Percentiles rank a stretch among this genome's conserved stretches.
phyloP scores from a whole-genome alignment of 2,888 invertebrate genomes.

The Thysanoteuthis rhombus region DNA sequence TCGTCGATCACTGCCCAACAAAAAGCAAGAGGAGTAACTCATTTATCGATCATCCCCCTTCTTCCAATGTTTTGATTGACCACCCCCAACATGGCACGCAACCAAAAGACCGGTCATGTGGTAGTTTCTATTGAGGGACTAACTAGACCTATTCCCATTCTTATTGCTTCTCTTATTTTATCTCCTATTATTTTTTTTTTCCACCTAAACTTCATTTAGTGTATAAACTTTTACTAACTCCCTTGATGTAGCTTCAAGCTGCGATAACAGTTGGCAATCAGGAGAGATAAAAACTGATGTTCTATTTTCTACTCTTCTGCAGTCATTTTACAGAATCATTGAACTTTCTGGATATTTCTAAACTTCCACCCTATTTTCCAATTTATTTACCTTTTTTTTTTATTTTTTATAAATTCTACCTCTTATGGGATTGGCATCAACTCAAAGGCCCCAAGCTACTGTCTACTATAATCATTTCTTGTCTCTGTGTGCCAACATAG shows the following conservation, averaged over 20 bases:
- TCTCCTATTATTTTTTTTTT: neutral
- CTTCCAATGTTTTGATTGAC: too few species aligned
- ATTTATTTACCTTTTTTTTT: neutral
- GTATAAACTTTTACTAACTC: neutral
- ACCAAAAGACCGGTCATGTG: too few species aligned
- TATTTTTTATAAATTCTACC: neutral
- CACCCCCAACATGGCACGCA: too few species aligned
- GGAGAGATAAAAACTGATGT: neutral
- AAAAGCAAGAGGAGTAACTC: too few species aligned
- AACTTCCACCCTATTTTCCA: neutral
- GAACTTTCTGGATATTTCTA: neutral
- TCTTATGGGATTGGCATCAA: neutral
- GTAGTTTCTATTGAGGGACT: too few species aligned
- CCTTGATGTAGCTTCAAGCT: neutral
- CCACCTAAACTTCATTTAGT: neutral
- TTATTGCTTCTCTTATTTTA: too few species aligned
- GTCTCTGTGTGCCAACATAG: neutral
- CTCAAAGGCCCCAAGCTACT: neutral
- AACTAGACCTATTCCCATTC: too few species aligned
- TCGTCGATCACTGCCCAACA: too few species aligned
- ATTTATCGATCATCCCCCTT: too few species aligned
- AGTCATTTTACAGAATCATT: neutral
- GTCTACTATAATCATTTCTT: neutral
- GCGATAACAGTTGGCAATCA: neutral
- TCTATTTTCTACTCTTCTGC: neutral